Percentiles rank a stretch among this genome's conserved stretches.
These are phyloP conservation scores for Drosophila kambysellisi DNA, from an alignment of 2,888 invertebrate genomes.

Conservation along the genomic window DNA sequence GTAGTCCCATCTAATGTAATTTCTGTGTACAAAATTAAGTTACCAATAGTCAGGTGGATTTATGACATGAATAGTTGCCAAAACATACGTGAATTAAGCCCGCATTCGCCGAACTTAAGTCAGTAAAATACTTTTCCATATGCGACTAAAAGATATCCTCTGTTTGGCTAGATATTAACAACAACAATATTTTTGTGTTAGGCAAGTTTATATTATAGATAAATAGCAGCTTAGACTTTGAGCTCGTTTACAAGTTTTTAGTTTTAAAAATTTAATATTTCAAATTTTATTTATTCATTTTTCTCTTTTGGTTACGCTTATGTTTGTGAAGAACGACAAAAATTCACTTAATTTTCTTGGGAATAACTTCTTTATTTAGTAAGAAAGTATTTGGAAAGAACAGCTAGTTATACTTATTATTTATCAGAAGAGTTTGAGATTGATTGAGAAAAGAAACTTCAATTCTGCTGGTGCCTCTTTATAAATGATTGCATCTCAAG, in stretches of 20 bases:
- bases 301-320: neutral
- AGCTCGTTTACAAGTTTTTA: neutral
- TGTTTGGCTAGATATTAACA: neutral
- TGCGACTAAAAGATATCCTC: neutral
- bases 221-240: neutral
- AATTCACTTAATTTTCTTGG: fast-evolving
- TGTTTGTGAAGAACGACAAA: neutral
- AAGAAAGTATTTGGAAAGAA: neutral
- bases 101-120: neutral
- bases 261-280: too few relatives aligned
- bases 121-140: neutral
- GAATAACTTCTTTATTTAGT: neutral
- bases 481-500: neutral
- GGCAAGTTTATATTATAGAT: neutral
- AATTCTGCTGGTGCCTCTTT: neutral
- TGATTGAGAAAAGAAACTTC: neutral
- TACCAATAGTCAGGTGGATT: constrained; percentile 45
- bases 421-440: neutral
- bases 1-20: constrained; percentile 54
- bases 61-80: constrained; percentile 28
- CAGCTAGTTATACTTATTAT: neutral
- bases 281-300: too few relatives aligned
- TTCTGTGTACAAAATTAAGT: constrained; percentile 56
- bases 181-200: neutral
- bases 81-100: constrained; percentile 17